These are phyloP conservation scores for Leptinotarsa lineolata DNA, from an alignment of 1,140 invertebrate genomes.

Conservation along the genomic window DNA sequence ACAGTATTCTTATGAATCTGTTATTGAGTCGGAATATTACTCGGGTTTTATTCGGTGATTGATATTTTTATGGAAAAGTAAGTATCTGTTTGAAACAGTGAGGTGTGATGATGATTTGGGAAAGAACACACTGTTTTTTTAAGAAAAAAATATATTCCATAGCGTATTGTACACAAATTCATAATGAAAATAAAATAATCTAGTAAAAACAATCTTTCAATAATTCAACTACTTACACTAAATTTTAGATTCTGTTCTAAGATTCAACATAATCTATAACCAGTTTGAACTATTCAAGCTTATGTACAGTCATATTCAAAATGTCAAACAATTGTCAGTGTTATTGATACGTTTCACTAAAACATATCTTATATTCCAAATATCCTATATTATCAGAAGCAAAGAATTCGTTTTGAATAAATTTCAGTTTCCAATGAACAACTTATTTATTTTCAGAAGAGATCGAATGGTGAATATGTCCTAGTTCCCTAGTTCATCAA, in stretches of 20 bases:
- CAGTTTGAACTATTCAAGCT: not conserved
- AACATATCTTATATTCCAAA: not conserved
- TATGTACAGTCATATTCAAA: not conserved
- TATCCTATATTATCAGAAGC: not conserved
- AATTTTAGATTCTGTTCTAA: conserved; percentile 8
- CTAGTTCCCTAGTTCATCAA: no score
- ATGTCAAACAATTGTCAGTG: not conserved
- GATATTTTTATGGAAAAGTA: no score
- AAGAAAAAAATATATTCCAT: conserved; percentile 12
- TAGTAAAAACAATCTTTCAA: conserved; percentile 2
- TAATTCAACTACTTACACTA: conserved; percentile 15
- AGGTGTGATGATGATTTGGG: no score
- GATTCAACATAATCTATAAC: conserved; percentile 10
- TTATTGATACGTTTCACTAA: not conserved
- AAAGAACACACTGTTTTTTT: not conserved
- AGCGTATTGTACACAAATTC: not conserved
- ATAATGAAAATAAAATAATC: conserved; percentile 9
- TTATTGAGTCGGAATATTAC: no score
- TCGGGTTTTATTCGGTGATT: no score
- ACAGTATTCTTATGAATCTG: no score
- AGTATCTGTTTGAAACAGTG: no score
- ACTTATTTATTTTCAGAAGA: not conserved
- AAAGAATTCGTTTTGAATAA: not conserved
- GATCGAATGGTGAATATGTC: no score
- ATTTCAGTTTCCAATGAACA: not conserved